phyloP scores from a whole-genome alignment of 2,888 invertebrate species.

The Sepiola atlantica region DNA sequence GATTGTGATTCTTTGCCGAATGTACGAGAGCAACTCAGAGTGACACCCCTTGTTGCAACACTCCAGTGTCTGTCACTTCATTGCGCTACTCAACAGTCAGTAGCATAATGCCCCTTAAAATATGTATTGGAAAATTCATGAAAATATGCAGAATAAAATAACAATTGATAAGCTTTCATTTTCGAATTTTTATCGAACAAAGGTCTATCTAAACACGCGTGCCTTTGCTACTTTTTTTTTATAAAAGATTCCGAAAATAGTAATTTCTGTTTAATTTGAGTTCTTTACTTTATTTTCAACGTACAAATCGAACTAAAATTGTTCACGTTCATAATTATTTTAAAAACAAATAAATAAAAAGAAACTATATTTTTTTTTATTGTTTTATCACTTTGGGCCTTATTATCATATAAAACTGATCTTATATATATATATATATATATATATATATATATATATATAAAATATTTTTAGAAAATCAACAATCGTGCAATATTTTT shows the following conservation, averaged over 20 bases:
- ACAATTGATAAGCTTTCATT: not conserved
- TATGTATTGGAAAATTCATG: not conserved
- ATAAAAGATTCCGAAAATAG: too few relatives aligned
- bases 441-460: too few relatives aligned
- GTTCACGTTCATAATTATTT: not conserved
- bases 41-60: not conserved
- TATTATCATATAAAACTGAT: too few relatives aligned
- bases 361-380: too few relatives aligned
- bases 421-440: too few relatives aligned
- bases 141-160: not conserved
- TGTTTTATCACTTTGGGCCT: too few relatives aligned
- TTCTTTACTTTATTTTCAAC: not conserved
- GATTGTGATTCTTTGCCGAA: not conserved
- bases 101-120: not conserved
- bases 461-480: too few relatives aligned
- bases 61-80: conserved; percentile 5
- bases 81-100: conserved; percentile 16
- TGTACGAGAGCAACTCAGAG: not conserved
- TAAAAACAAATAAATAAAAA: not conserved
- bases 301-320: not conserved
- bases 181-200: not conserved
- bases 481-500: too few relatives aligned
- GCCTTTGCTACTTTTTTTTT: not conserved
- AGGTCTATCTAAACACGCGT: not conserved
- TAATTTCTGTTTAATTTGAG: not conserved